phyloP scores from a whole-genome alignment of 2,797 vertebrate species.

The Australoheros facetus region DNA sequence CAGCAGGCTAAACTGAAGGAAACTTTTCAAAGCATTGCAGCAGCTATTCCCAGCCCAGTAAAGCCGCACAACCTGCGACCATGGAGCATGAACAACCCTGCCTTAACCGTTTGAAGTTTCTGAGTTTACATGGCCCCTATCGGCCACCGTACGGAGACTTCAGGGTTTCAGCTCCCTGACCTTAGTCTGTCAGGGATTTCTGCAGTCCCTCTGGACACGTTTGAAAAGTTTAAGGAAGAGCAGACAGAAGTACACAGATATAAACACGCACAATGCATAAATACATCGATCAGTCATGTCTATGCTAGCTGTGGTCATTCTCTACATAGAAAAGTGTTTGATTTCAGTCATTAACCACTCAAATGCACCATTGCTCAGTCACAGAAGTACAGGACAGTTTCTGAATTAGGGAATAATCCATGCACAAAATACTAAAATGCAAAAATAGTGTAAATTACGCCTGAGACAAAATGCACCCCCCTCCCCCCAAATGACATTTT shows the following conservation, averaged over 20 bases:
- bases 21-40: not conserved
- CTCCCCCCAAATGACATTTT: not conserved
- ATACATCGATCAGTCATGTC: too few species aligned
- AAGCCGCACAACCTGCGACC: too few species aligned
- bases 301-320: not conserved
- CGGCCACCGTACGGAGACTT: not conserved
- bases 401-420: too few species aligned
- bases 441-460: not conserved
- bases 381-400: too few species aligned
- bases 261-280: not conserved
- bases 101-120: not conserved
- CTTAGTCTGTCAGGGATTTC: not conserved
- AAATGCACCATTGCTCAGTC: too few species aligned
- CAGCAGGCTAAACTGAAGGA: not conserved
- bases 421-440: not conserved
- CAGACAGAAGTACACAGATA: not conserved
- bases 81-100: accelerated
- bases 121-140: accelerated
- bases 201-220: not conserved
- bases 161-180: accelerated
- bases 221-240: not conserved
- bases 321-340: not conserved
- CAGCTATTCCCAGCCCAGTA: not conserved
- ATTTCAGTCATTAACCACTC: not conserved
- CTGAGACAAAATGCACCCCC: not conserved